phyloP scores from a whole-genome alignment of 2,113 vertebrate species.

The Mustela nigripes region DNA sequence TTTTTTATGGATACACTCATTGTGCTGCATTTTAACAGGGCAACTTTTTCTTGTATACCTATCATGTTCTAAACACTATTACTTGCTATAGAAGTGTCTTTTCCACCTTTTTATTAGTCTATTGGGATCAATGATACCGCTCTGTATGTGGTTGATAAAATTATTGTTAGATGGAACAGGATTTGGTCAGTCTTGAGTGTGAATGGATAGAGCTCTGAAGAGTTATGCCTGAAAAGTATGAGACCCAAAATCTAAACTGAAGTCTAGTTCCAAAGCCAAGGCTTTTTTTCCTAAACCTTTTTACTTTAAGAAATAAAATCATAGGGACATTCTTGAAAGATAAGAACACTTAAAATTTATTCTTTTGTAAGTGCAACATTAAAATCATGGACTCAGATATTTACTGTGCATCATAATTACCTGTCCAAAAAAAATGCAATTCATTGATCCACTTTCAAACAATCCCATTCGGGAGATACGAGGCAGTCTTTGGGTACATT shows the following conservation, averaged over 20 bases:
- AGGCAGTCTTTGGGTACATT: rapidly evolving
- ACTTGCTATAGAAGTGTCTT: background rate
- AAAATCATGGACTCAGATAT: background rate
- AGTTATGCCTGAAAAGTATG: background rate
- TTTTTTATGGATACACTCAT: background rate
- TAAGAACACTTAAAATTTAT: background rate
- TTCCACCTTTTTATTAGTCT: background rate
- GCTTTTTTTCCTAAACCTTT: background rate
- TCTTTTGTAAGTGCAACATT: background rate
- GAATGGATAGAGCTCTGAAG: background rate
- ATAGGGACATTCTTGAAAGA: background rate
- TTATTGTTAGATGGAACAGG: background rate
- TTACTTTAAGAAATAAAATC: background rate
- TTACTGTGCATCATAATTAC: background rate
- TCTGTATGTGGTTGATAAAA: background rate
- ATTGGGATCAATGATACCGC: background rate
- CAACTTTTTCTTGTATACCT: background rate
- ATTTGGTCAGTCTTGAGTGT: background rate
- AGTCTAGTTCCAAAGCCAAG: background rate
- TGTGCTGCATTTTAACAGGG: background rate
- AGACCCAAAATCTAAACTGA: background rate
- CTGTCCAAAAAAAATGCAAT: background rate
- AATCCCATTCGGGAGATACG: background rate
- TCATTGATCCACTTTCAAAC: background rate
- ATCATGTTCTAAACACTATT: background rate